Evolutionary conservation across 2,797 vertebrate genomes (phyloP).

Genomic region (Sebastes baramenuke): DNA sequence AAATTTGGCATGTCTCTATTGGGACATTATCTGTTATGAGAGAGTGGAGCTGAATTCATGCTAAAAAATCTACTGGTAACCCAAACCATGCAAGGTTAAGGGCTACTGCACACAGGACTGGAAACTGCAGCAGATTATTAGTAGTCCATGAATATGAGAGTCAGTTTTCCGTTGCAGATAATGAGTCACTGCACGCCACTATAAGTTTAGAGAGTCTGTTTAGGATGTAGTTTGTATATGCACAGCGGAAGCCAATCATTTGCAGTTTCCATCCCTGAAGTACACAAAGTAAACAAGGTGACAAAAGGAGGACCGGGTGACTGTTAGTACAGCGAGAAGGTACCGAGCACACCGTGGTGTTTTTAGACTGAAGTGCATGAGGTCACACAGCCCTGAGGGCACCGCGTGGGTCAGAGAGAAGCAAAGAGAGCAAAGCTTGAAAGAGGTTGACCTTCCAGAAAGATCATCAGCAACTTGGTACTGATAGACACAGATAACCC

Average conservation of each 20-base stretch:
- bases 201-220: neutral
- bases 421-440: conserved; percentile 81
- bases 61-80: conserved; percentile 51
- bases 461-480: conserved; percentile 99
- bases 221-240: neutral
- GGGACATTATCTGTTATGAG: neutral
- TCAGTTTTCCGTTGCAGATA: neutral
- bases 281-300: conserved; percentile 4
- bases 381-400: conserved; percentile 75
- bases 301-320: conserved; percentile 35
- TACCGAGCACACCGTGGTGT: conserved; percentile 66
- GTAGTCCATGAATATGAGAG: neutral
- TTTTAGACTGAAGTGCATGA: conserved; percentile 81
- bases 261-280: conserved; percentile 48
- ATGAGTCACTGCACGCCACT: neutral
- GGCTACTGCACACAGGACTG: conserved; percentile 58
- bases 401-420: conserved; percentile 68
- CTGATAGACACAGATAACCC: conserved; percentile 97
- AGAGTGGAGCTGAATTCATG: conserved; percentile 36
- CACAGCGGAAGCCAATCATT: neutral
- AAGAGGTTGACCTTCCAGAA: conserved; percentile 91
- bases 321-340: conserved; percentile 82
- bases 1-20: neutral
- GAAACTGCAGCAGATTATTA: conserved; percentile 49
- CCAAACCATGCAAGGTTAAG: conserved; percentile 71